These are phyloP conservation scores for Cynoglossus semilaevis DNA, from an alignment of 2,113 vertebrate genomes.

Conservation along the genomic window DNA sequence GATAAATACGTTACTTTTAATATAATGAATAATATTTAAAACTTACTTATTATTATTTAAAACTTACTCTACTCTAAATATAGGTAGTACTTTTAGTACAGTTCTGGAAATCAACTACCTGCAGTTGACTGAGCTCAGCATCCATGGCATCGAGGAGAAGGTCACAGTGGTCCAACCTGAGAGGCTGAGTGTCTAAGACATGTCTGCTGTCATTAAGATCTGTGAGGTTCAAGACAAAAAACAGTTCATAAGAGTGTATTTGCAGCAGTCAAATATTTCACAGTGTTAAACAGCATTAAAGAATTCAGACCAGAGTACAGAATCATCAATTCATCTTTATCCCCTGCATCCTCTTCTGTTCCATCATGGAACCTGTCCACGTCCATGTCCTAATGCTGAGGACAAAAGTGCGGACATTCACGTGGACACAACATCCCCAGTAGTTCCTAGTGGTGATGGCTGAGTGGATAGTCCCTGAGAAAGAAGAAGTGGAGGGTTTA, in stretches of 20 bases:
- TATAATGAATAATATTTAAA: no score
- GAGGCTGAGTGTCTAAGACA: neutral
- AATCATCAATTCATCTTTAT: constrained; percentile 46
- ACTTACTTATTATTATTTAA: no score
- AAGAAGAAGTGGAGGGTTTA: constrained; percentile 10
- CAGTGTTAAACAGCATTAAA: neutral
- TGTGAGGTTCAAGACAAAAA: constrained; percentile 7
- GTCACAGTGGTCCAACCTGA: constrained; percentile 56
- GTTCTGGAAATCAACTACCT: constrained; percentile 54
- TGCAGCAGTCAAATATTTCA: neutral
- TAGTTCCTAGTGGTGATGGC: constrained; percentile 2
- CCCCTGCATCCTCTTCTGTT: constrained; percentile 23
- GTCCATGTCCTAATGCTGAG: constrained; percentile 49
- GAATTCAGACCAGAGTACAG: constrained; percentile 57
- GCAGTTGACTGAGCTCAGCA: constrained; percentile 58
- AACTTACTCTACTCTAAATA: no score
- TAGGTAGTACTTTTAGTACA: neutral
- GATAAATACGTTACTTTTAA: no score
- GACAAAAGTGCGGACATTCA: constrained; percentile 16
- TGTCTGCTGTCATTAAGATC: constrained; percentile 25
- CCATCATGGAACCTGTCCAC: constrained; percentile 8
- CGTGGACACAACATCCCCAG: neutral
- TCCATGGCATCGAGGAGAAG: constrained; percentile 69
- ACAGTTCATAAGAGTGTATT: neutral
- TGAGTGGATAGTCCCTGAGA: neutral